Base-by-base conservation (phyloP, 2,888 invertebrate species). In the Oscheius sp. region DNA sequence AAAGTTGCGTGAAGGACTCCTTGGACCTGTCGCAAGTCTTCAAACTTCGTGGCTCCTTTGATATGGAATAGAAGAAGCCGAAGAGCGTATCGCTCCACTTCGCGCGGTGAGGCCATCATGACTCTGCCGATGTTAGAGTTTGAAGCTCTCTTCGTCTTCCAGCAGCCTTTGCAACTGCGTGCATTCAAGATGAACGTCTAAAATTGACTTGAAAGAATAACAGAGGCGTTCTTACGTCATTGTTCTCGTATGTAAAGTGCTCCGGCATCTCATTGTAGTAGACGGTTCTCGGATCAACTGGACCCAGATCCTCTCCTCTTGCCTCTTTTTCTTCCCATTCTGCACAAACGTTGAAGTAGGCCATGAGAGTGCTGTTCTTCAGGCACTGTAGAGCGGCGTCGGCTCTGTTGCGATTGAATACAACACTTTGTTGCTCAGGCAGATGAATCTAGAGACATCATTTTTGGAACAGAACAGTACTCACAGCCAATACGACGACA, bases 361-460 rank as follows among this genome's bases (percentile, higher is more conserved):
- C 60, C n/a, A 32, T 33, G 4, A 59, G 29, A 5, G 59, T 33
- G 3, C 9, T 59, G 13, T 32, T 35, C 35, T 29, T 59, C n/a
- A n/a, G 10, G 13, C 13, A 42, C 21, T 3, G n/a, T 9, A 60
- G n/a, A 32, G 47, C 35, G 9, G 29, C 33, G 2, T 60, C 10
- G 1, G 29, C 60, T 42, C 29, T 5, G 11, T 29, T 2, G 4
- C 42, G 55, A 2, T 73, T 33, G 66, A 57, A 79, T 10, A 62
- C 57, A 21, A 75, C 58, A 10, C 59, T 48, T 37, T 83, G 81
- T 32, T 66, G 42, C 11, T 63, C 77, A 21, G 59, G 65, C 57
- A 83, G 53, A 50, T 83, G 83, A 0, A 83, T 73, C 29, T 63
- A 5, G n/a, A n/a, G n/a, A n/a, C n/a, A n/a, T n/a, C n/a, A n/a